phyloP scores from a whole-genome alignment of 2,113 vertebrate genomes.

The Pomatorhinus ruficollis region DNA sequence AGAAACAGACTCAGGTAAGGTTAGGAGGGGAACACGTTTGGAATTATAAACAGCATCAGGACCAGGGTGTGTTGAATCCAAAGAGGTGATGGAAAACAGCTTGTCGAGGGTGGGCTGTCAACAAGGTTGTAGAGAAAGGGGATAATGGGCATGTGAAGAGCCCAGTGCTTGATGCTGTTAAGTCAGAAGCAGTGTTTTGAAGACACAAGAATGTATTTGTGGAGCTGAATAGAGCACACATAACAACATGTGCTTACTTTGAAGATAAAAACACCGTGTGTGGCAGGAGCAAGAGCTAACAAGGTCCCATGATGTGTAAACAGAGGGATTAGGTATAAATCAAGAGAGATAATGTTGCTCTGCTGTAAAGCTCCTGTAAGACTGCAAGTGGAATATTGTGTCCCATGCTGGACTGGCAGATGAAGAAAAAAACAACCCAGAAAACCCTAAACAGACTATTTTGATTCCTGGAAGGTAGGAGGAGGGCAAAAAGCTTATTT shows the following conservation, averaged over 20 bases:
- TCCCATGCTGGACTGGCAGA: neutral
- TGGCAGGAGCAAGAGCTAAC: slow-evolving; percentile 8
- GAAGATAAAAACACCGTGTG: neutral
- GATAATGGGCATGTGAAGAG: neutral
- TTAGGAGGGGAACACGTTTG: neutral
- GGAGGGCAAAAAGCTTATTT: neutral
- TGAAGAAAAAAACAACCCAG: neutral
- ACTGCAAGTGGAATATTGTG: neutral
- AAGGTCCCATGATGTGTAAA: neutral
- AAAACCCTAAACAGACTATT: neutral
- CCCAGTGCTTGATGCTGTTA: neutral
- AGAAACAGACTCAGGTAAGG: neutral
- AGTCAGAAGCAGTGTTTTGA: neutral
- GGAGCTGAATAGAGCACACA: neutral
- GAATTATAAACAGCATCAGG: neutral
- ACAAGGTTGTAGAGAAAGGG: neutral
- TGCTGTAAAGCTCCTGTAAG: neutral
- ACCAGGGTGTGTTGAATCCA: neutral
- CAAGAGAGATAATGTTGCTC: slow-evolving; percentile 10
- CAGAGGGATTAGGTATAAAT: neutral
- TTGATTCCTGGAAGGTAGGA: neutral
- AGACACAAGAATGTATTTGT: neutral
- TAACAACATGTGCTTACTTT: neutral
- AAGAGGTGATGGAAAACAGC: neutral
- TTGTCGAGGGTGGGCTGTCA: neutral